A percentile compares a stretch with the other conserved stretches of the same genome.
These are phyloP conservation scores for Mareca strepera DNA, from an alignment of 2,797 vertebrate species.

Conservation along the genomic window DNA sequence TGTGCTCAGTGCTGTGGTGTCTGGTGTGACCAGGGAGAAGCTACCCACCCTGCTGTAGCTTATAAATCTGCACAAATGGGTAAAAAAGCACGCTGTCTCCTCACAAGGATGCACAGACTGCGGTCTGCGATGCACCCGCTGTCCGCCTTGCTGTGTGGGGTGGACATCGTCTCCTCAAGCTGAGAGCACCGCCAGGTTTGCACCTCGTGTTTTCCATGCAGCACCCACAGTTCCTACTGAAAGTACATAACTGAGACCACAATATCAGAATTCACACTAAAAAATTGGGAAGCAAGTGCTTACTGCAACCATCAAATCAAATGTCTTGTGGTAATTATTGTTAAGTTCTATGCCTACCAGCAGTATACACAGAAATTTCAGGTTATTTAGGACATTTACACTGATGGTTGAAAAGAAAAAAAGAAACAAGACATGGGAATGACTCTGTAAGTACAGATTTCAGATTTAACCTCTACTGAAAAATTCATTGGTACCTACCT, in stretches of 20 bases:
- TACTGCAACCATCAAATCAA: not conserved
- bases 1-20: not conserved
- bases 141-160: not conserved
- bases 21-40: too few relatives aligned
- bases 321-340: not conserved
- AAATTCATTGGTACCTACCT: constrained; percentile 1
- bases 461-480: not conserved
- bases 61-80: rapidly evolving
- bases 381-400: not conserved
- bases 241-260: not conserved
- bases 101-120: rapidly evolving
- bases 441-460: not conserved
- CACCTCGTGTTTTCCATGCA: rapidly evolving
- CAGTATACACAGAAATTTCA: not conserved
- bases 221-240: not conserved
- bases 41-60: not conserved
- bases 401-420: not conserved
- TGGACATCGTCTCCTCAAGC: rapidly evolving
- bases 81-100: too few relatives aligned
- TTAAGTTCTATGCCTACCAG: not conserved
- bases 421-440: not conserved
- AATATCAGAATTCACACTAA: not conserved
- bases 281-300: not conserved
- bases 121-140: rapidly evolving
- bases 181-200: not conserved